Evolutionary conservation across 2,113 vertebrate species (phyloP).

Genomic region (Fregetta grallaria): DNA sequence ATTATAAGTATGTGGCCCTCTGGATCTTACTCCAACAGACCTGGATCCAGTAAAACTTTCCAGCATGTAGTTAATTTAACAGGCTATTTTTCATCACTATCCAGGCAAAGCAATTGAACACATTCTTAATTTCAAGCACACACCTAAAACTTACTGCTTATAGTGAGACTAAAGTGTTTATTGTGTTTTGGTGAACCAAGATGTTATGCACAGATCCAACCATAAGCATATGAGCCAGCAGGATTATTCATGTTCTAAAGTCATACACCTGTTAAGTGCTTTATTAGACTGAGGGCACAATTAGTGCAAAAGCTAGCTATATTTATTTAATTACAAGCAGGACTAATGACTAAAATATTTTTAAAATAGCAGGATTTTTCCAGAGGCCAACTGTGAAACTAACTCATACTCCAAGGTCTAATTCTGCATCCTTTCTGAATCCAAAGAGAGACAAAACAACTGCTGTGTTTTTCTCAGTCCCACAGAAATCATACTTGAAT

Average conservation of each 20-base stretch:
- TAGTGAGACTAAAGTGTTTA: background rate
- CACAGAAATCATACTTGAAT: constrained; percentile 8
- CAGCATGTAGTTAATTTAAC: background rate
- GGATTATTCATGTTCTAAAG: constrained; percentile 4
- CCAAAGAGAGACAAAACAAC: constrained; percentile 11
- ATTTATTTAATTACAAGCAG: constrained; percentile 57
- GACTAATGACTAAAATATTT: constrained; percentile 46
- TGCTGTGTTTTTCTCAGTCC: background rate
- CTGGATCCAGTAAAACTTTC: background rate
- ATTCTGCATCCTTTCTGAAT: constrained; percentile 2
- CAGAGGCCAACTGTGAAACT: constrained; percentile 22
- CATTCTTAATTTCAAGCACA: background rate
- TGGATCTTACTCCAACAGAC: background rate
- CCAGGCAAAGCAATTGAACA: background rate
- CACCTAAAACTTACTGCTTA: background rate
- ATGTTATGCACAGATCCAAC: background rate
- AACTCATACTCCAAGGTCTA: background rate
- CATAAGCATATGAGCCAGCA: background rate
- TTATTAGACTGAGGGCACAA: constrained; percentile 37
- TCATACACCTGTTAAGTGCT: constrained; percentile 57
- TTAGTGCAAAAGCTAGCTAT: constrained; percentile 35
- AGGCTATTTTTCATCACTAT: background rate
- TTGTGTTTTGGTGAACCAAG: constrained; percentile 39
- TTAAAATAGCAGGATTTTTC: constrained; percentile 29
- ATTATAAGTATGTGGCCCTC: background rate